phyloP scores from a whole-genome alignment of 1,140 invertebrate genomes.

The Pseudachorutes palmiensis region DNA sequence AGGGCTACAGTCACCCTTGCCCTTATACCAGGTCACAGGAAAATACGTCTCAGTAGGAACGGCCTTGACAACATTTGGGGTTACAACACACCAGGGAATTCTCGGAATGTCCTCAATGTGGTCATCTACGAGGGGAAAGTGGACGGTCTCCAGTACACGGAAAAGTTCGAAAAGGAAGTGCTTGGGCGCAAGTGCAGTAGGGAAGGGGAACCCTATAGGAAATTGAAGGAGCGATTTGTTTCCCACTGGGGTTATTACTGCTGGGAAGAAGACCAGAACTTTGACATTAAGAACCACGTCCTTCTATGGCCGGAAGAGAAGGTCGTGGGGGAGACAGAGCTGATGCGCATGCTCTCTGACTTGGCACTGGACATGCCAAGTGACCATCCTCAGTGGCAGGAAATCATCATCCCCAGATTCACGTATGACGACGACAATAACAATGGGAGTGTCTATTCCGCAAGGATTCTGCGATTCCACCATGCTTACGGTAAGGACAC shows the following conservation, averaged over 20 bases:
- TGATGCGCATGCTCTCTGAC: slow-evolving; percentile 3
- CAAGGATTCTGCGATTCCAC: slow-evolving; percentile 10
- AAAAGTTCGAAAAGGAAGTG: slow-evolving; percentile 11
- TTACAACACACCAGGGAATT: slow-evolving; percentile 7
- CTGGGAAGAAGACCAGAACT: slow-evolving; percentile 16
- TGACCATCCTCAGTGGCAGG: slow-evolving; percentile 24
- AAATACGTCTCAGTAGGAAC: neutral
- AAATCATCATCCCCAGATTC: slow-evolving; percentile 21
- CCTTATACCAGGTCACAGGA: neutral
- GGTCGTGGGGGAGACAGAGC: slow-evolving; percentile 11
- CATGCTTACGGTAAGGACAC: slow-evolving; percentile 11
- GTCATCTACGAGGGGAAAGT: slow-evolving; percentile 13
- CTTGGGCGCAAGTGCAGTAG: neutral
- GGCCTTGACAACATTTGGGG: slow-evolving; percentile 26
- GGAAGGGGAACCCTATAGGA: slow-evolving; percentile 16
- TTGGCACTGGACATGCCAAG: slow-evolving; percentile 22
- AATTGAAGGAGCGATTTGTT: slow-evolving; percentile 14
- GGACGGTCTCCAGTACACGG: slow-evolving; percentile 9
- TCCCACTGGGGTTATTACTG: slow-evolving; percentile 16
- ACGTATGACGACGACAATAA: neutral
- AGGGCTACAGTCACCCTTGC: too few relatives aligned
- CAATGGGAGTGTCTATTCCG: neutral
- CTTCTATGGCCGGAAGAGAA: neutral
- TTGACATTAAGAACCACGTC: slow-evolving; percentile 25
- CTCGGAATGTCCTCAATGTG: slow-evolving; percentile 4